Evolutionary conservation across 2,797 vertebrate genomes (phyloP).

Genomic region (Pseudomugil tenellus): DNA sequence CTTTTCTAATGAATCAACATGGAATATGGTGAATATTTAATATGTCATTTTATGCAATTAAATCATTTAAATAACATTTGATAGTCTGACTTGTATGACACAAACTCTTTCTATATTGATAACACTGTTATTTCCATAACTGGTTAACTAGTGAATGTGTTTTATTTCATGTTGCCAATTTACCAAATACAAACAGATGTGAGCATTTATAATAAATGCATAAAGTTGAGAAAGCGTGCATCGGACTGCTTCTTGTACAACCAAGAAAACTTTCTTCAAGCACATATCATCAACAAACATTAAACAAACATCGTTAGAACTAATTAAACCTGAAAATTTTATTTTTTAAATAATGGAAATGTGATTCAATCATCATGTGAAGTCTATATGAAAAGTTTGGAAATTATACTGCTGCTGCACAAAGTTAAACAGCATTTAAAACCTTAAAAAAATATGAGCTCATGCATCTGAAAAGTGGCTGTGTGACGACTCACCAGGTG

Average conservation of each 20-base stretch:
- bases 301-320: not conserved
- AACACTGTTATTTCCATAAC: not conserved
- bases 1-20: not conserved
- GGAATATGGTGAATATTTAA: not conserved
- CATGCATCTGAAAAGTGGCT: not conserved
- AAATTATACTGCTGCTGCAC: not conserved
- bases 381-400: not conserved
- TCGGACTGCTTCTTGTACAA: too few species aligned
- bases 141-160: not conserved
- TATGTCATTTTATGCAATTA: not conserved
- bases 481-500: conserved; percentile 81
- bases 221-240: too few species aligned
- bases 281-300: not conserved
- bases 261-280: too few species aligned
- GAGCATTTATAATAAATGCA: too few species aligned
- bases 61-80: not conserved
- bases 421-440: not conserved
- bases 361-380: too few species aligned
- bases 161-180: too few species aligned
- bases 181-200: too few species aligned
- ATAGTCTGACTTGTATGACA: not conserved
- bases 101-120: not conserved
- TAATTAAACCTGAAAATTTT: not conserved
- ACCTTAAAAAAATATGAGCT: not conserved
- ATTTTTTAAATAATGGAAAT: not conserved